A percentile compares a stretch with the other conserved stretches of the same genome.
These are phyloP conservation scores for Acleris emargana DNA, from an alignment of 2,888 invertebrate genomes.

Conservation along the genomic window DNA sequence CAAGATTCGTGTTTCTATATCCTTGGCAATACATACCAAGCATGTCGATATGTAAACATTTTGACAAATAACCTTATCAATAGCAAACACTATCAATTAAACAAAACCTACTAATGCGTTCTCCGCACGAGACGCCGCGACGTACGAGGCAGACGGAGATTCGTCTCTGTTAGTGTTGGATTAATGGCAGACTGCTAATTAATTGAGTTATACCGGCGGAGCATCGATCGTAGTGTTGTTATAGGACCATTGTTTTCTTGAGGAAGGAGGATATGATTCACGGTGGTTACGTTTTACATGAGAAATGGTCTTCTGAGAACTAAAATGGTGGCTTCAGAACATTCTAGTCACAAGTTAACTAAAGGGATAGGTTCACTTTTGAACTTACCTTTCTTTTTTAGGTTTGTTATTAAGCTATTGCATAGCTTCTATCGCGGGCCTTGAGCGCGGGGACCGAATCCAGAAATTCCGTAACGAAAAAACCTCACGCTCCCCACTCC, in stretches of 20 bases:
- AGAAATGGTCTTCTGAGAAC: neutral
- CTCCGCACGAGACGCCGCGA: slow-evolving; percentile 8
- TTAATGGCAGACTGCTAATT: slow-evolving; percentile 49
- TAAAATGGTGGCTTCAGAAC: too few species aligned
- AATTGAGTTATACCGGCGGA: slow-evolving; percentile 35
- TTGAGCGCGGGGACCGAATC: too few species aligned
- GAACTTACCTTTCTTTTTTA: too few species aligned
- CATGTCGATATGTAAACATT: neutral
- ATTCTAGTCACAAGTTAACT: too few species aligned
- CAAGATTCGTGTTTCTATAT: too few species aligned
- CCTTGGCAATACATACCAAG: too few species aligned
- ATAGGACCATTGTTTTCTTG: neutral
- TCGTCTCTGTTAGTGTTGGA: slow-evolving; percentile 35
- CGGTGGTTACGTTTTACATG: neutral
- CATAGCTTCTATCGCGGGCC: too few species aligned
- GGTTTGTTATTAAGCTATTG: too few species aligned
- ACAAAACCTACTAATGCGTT: slow-evolving; percentile 28
- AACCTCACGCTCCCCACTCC: too few species aligned
- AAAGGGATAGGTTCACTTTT: too few species aligned
- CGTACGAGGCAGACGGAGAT: slow-evolving; percentile 16
- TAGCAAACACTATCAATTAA: slow-evolving; percentile 13
- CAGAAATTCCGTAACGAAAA: too few species aligned
- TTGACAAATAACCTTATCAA: neutral
- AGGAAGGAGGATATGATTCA: neutral
- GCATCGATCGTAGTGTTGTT: slow-evolving; percentile 26